Evolutionary conservation across 92 coral and sea anemone species (phyloP).

Genomic region (Palythoa grandis): DNA sequence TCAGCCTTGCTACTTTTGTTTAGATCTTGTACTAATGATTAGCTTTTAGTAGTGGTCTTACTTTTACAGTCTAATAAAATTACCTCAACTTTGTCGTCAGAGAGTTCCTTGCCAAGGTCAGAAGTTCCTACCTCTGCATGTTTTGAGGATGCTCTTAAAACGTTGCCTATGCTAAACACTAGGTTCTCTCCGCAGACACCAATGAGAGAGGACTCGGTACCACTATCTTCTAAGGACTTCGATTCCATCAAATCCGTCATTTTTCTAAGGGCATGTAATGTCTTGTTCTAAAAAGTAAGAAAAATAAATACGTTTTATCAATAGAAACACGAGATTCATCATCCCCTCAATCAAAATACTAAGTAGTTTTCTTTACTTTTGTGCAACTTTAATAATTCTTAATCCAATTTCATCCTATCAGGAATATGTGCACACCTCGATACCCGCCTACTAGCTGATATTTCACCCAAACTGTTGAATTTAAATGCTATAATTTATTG

Average conservation of each 20-base stretch:
- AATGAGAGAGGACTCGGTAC: conserved; percentile 61
- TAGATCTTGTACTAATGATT: not conserved
- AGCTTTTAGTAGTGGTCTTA: too few species aligned
- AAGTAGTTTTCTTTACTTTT: too few species aligned
- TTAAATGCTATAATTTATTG: too few species aligned
- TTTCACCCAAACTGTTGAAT: too few species aligned
- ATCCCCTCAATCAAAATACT: too few species aligned
- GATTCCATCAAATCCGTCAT: conserved; percentile 64
- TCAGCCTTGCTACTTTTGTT: not conserved
- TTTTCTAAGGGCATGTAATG: conserved; percentile 53
- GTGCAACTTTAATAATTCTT: too few species aligned
- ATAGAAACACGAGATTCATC: too few species aligned
- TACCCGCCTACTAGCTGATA: too few species aligned
- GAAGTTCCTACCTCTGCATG: conserved; percentile 53
- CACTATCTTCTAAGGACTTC: conserved; percentile 64
- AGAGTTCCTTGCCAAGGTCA: not conserved
- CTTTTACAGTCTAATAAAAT: not conserved
- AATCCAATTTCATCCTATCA: too few species aligned
- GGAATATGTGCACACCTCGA: too few species aligned
- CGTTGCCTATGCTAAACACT: conserved; percentile 77
- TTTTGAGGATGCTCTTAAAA: conserved; percentile 66
- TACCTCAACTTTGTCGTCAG: conserved; percentile 23
- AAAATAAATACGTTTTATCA: not conserved
- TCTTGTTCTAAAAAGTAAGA: conserved; percentile 51
- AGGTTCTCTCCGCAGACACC: conserved; percentile 82